Conservation (phyloP, 2,888 invertebrate species). For the Sarcophaga caerulescens region DNA sequence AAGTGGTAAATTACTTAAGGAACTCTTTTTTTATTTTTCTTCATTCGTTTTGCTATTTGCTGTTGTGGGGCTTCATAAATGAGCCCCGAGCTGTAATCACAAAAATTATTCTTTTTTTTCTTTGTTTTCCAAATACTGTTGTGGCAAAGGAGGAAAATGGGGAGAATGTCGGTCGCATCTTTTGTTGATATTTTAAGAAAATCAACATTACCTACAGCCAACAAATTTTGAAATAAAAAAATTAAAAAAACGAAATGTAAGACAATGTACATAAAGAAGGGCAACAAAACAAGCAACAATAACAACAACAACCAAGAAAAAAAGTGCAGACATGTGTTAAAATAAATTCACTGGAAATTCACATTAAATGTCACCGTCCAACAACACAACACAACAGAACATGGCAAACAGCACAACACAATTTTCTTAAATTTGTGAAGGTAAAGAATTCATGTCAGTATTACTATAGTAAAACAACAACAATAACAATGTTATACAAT, state of each 20-base stretch:
- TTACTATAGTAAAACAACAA: not conserved
- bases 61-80: constrained; percentile 13
- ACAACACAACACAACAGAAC: not conserved
- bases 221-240: constrained; percentile 12
- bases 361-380: constrained; percentile 53
- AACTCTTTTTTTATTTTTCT: constrained; percentile 54
- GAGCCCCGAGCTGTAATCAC: constrained; percentile 35
- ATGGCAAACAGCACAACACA: too few relatives aligned
- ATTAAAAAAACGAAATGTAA: constrained; percentile 15
- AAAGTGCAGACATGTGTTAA: constrained; percentile 56
- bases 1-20: constrained; percentile 62
- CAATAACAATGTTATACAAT: not conserved
- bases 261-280: constrained; percentile 17
- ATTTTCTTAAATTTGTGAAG: constrained; percentile 28
- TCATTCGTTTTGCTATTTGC: not conserved
- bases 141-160: not conserved
- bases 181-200: constrained; percentile 30
- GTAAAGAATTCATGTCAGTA: constrained; percentile 25
- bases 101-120: not conserved
- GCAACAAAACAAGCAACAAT: not conserved
- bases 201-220: constrained; percentile 37
- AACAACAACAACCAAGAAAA: not conserved
- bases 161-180: not conserved
- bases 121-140: constrained; percentile 1
- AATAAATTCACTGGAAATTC: constrained; percentile 62